Base-by-base conservation (phyloP, 2,113 vertebrate species). In the Tenrec ecaudatus region DNA sequence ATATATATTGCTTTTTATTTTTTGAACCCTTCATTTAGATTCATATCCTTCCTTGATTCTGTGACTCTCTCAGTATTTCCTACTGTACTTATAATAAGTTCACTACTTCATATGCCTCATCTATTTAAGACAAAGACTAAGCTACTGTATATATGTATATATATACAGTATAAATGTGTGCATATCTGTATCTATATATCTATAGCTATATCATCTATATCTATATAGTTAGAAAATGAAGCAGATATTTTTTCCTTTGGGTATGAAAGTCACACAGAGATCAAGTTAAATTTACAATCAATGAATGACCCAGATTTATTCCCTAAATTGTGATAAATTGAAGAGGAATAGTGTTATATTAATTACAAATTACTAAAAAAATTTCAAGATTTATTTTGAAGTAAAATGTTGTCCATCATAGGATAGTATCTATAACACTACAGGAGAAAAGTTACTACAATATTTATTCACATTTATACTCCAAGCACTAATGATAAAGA, bases 91-190 rank as follows among this genome's bases (percentile, higher is more conserved):
- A 27, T 64, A 25, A n/a, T 38, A 53, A 53, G 47, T 53, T 53
- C 47, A 53, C 9, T 53, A 53, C 47, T 53, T 53, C 47, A 53
- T 14, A 53, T 53, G 60, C 16, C 83, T 58, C 78, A 2, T 86
- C 62, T 81, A 77, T 43, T 75, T 91, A 64, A 25, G 29, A 85
- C 75, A 91, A 94, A 87, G 23, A n/a, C 43, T 86, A 69, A 58
- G 47, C 36, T 88, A 43, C 22, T 90, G 64, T 75, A 40, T 40
- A 40, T 40, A 40, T 40, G 40, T 40, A 40, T 40, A 40, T 40
- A 40, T 40, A 7, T 40, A 53, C 40, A 40, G 47, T 53, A 53
- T 53, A 53, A 7, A 10, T 53, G 47, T 53, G 47, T 12, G 12
- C 11, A 53, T 53, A 53, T 53, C 11, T 53, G 83, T 29, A 66